Evolutionary conservation across 37 sponge, comb jelly and placozoan genomes (phyloP), one percentile per base, ranked within the genome.

Genomic region (Ianthella basta): DNA sequence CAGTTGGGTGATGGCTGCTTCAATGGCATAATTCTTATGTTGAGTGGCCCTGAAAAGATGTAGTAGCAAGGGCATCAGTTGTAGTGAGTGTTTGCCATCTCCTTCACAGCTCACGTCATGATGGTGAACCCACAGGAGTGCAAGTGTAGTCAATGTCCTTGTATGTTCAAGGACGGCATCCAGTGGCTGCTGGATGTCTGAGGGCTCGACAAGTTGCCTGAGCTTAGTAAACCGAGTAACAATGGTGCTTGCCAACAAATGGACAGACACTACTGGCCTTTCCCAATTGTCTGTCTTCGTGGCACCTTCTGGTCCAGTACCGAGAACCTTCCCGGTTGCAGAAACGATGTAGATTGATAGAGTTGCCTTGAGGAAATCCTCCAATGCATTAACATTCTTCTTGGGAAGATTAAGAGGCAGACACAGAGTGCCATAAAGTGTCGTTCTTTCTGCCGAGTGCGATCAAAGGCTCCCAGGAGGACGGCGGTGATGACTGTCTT

Each of bases 401-500:
- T 56, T 15, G 18, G 59, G 59, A 56, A 15, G 18, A 19, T 56
- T 56, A 18, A 56, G 59, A 19, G 18, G 18, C 15, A 15, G 18
- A 18, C 59, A 56, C 15, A 56, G 59, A 19, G 15, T 18, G 59
- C 18, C 59, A 19, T 15, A 15, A 56, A 56, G 59, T 56, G 59
- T 56, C 59, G 15, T 56, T 56, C 59, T 19, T 18, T 56, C 16
- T 56, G 59, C 16, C 18, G 23, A 13, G 29, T 27, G 68, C 68
- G 68, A 66, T 66, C 68, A 23, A 66, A 66, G 68, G 68, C 68
- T 16, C 68, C 68, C 25, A 27, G 68, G 23, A 66, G 68, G 29
- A 66, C 68, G 68, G 68, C 68, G 27, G 68, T 66, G 68, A 66
- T 66, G 14, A 66, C 68, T 19, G 68, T 66, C 29, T 66, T 66